These are phyloP conservation scores for Diplodus sargus DNA, from an alignment of 2,797 vertebrate genomes.

Conservation along the genomic window DNA sequence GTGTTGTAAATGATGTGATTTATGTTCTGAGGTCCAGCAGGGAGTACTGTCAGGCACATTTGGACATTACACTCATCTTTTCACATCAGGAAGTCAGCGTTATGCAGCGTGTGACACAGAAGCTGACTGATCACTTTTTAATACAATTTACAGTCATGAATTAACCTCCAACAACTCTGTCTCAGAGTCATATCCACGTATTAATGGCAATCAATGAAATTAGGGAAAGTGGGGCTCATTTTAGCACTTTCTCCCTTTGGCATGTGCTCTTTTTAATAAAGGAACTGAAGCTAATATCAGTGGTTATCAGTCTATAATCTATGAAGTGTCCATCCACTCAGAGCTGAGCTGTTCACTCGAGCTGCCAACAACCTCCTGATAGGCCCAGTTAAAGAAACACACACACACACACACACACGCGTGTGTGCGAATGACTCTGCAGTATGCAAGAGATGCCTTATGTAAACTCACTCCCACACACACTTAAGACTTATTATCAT, in stretches of 20 bases:
- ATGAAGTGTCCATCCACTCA: constrained; percentile 5
- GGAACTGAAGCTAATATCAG: constrained; percentile 8
- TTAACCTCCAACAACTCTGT: background rate
- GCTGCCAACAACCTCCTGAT: constrained; percentile 3
- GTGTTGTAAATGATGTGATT: background rate
- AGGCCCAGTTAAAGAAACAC: background rate
- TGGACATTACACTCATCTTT: background rate
- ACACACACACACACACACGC: background rate
- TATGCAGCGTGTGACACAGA: background rate
- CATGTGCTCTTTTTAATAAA: constrained; percentile 12
- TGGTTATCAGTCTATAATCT: constrained; percentile 15
- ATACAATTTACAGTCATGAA: background rate
- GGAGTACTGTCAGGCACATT: background rate
- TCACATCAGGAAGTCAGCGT: background rate
- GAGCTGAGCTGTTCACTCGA: constrained; percentile 17
- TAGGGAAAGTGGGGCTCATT: constrained; percentile 13
- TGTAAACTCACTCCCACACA: background rate
- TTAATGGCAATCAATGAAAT: constrained; percentile 8
- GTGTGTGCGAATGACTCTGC: background rate
- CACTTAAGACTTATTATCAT: background rate
- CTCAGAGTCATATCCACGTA: background rate
- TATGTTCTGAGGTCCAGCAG: background rate
- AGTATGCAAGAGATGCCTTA: background rate
- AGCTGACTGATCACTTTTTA: background rate
- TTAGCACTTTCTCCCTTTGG: background rate